Conservation (phyloP, 2,113 vertebrate species). For the Paramormyrops kingsleyae region DNA sequence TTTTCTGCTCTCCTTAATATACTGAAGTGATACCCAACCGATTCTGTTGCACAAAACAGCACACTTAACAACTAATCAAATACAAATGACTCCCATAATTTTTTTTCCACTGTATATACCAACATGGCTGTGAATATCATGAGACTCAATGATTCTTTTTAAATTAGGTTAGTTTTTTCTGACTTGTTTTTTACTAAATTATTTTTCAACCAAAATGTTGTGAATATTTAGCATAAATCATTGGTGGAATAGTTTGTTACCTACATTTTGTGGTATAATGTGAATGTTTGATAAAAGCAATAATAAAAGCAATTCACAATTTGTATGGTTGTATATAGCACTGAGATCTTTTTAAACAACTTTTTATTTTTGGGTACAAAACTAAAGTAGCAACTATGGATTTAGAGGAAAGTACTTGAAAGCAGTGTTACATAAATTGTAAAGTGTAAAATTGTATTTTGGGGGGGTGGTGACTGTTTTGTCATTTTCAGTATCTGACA, state of each 20-base stretch:
- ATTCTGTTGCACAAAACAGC: neutral
- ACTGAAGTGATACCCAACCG: neutral
- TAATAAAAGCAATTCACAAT: neutral
- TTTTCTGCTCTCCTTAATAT: neutral
- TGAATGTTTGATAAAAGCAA: neutral
- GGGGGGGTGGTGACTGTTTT: neutral
- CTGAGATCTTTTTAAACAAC: neutral
- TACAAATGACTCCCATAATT: neutral
- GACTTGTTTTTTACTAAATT: neutral
- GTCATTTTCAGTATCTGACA: neutral
- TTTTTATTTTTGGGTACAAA: neutral
- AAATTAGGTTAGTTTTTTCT: neutral
- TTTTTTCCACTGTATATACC: neutral
- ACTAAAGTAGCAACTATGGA: neutral
- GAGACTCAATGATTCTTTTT: neutral
- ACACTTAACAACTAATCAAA: neutral
- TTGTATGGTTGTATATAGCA: slow-evolving; percentile 2
- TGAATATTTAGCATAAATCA: neutral
- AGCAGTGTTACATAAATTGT: slow-evolving; percentile 10
- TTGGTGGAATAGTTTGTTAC: neutral
- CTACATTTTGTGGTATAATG: neutral
- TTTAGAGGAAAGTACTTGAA: slow-evolving; percentile 3
- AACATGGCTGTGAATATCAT: neutral
- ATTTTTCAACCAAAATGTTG: neutral
- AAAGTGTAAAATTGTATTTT: neutral